Percentiles rank a stretch among this genome's conserved stretches.
phyloP scores from a whole-genome alignment of 92 coral and sea anemone species.

The Metridium senile region DNA sequence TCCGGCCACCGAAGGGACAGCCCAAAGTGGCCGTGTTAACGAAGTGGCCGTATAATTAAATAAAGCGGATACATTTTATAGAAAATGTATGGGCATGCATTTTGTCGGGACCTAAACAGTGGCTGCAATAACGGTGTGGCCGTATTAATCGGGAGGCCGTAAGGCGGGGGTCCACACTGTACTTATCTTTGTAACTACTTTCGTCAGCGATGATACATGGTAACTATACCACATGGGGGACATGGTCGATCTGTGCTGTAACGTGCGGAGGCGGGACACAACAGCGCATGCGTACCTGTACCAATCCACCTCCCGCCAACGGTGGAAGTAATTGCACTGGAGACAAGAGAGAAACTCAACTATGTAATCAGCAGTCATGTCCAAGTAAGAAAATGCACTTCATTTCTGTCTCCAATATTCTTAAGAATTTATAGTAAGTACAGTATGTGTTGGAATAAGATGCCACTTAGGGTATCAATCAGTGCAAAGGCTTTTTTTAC shows the following conservation, averaged over 20 bases:
- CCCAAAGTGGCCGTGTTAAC: too few species aligned
- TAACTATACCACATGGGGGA: slow-evolving; percentile 19
- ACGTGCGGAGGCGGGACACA: slow-evolving; percentile 54
- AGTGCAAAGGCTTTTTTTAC: too few species aligned
- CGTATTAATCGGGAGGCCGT: neutral
- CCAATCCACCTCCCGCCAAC: slow-evolving; percentile 70
- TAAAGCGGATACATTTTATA: too few species aligned
- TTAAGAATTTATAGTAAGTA: too few species aligned
- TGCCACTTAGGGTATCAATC: too few species aligned
- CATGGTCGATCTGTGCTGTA: slow-evolving; percentile 3
- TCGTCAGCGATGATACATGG: neutral
- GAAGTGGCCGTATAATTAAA: too few species aligned
- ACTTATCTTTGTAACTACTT: neutral
- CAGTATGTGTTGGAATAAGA: too few species aligned
- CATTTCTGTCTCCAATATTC: slow-evolving; percentile 61
- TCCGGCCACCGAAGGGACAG: too few species aligned
- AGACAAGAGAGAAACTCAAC: slow-evolving; percentile 36
- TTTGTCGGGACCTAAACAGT: too few species aligned
- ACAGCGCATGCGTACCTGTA: slow-evolving; percentile 76
- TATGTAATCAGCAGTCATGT: slow-evolving; percentile 11
- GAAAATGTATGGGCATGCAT: too few species aligned
- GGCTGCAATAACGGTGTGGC: too few species aligned
- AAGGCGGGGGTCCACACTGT: neutral
- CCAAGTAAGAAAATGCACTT: slow-evolving; percentile 63
- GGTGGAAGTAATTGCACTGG: slow-evolving; percentile 82